Conservation (phyloP, 2,888 invertebrate genomes). For the Oxyteleia sp. region DNA sequence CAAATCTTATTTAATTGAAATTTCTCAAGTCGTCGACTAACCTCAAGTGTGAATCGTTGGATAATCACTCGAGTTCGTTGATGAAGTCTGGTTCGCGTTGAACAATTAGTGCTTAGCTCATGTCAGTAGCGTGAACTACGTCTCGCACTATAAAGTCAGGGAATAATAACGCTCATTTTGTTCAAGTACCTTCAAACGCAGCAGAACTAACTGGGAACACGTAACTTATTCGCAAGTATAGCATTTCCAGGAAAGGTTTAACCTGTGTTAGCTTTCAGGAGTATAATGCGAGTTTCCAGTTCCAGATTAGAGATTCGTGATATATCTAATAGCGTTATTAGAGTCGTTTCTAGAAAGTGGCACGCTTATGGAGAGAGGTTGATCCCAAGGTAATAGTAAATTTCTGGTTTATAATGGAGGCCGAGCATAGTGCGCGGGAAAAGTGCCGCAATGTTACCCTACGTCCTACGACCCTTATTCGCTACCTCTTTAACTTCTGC, state of each 20-base stretch:
- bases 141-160: slow-evolving; percentile 40
- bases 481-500: slow-evolving; percentile 65
- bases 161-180: slow-evolving; percentile 64
- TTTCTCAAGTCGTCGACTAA: slow-evolving; percentile 50
- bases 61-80: slow-evolving; percentile 40
- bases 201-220: slow-evolving; percentile 63
- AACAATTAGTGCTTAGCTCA: slow-evolving; percentile 61
- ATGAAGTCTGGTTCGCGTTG: slow-evolving; percentile 21
- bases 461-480: slow-evolving; percentile 66
- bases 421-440: slow-evolving; percentile 79
- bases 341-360: slow-evolving; percentile 82
- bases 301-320: slow-evolving; percentile 83
- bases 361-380: slow-evolving; percentile 81
- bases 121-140: slow-evolving; percentile 47
- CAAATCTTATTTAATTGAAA: no score
- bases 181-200: slow-evolving; percentile 56
- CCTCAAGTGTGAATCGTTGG: slow-evolving; percentile 44
- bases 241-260: slow-evolving; percentile 61
- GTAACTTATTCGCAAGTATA: slow-evolving; percentile 60
- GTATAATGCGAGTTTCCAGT: slow-evolving; percentile 67
- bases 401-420: slow-evolving; percentile 83
- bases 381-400: slow-evolving; percentile 84
- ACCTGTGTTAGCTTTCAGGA: slow-evolving; percentile 47
- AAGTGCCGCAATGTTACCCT: slow-evolving; percentile 77
- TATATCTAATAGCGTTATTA: slow-evolving; percentile 86